Conservation (phyloP, 2,113 vertebrate species). For the Macrotus californicus region DNA sequence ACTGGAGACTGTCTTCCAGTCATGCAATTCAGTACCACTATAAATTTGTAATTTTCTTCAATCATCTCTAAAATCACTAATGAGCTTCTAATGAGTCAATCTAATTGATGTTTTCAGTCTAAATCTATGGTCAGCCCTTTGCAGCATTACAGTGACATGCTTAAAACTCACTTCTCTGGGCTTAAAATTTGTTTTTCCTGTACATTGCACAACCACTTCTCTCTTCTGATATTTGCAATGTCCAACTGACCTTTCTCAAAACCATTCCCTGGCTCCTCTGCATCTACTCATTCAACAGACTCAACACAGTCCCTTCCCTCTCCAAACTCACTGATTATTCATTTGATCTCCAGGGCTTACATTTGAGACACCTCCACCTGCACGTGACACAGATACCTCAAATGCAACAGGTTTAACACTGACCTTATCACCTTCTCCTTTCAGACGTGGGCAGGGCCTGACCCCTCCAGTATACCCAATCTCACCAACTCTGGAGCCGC, state of each 20-base stretch:
- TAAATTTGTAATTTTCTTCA: slow-evolving; percentile 36
- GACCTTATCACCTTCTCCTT: background rate
- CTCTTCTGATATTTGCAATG: background rate
- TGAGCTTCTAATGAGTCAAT: slow-evolving; percentile 16
- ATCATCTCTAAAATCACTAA: slow-evolving; percentile 43
- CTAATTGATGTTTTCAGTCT: slow-evolving; percentile 30
- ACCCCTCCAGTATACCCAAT: background rate
- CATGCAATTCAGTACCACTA: background rate
- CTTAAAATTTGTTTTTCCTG: background rate
- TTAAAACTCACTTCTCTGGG: background rate
- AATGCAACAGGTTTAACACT: background rate
- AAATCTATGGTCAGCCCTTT: background rate
- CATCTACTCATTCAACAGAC: background rate
- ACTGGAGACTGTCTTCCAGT: background rate
- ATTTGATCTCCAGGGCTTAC: background rate
- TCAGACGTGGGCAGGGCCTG: background rate
- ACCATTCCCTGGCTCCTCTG: background rate
- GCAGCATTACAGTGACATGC: background rate
- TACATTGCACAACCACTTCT: background rate
- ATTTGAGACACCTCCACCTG: background rate
- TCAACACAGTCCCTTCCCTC: background rate
- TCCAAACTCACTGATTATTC: background rate
- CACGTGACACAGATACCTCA: background rate
- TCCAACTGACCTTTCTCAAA: background rate
- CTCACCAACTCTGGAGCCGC: background rate